phyloP scores from a whole-genome alignment of 1,140 invertebrate species.

The Cydia splendana region DNA sequence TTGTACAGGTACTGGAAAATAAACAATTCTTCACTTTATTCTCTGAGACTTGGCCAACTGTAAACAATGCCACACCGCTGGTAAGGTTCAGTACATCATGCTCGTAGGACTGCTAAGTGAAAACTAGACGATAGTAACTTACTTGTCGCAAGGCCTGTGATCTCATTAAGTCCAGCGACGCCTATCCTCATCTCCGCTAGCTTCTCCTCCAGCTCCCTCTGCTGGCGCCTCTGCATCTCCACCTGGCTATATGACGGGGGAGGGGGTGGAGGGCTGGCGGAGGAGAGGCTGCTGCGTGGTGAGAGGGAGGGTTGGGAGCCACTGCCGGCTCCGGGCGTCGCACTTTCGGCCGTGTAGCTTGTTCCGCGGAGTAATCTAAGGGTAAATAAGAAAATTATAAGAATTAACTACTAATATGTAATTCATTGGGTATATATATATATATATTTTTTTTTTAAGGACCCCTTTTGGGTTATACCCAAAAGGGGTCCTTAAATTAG shows the following conservation, averaged over 20 bases:
- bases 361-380: slow-evolving; percentile 80
- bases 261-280: slow-evolving; percentile 88
- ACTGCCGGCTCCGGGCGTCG: slow-evolving; percentile 72
- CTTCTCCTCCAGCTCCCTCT: slow-evolving; percentile 80
- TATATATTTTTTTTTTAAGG: no score
- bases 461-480: no score
- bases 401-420: slow-evolving; percentile 35
- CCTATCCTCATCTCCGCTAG: slow-evolving; percentile 80
- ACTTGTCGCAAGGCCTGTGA: slow-evolving; percentile 70
- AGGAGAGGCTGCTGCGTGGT: slow-evolving; percentile 91
- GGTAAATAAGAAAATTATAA: slow-evolving; percentile 26
- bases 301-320: slow-evolving; percentile 82
- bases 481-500: no score
- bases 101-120: no score
- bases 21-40: slow-evolving; percentile 15
- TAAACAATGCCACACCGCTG: no score
- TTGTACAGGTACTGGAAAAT: slow-evolving; percentile 66
- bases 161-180: slow-evolving; percentile 67
- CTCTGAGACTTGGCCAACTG: no score
- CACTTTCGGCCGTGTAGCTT: slow-evolving; percentile 71
- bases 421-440: no score
- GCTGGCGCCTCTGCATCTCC: slow-evolving; percentile 75
- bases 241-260: slow-evolving; percentile 84
- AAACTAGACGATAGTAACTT: slow-evolving; percentile 36
- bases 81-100: no score